These are phyloP conservation scores for Epinephelus awoara DNA, from an alignment of 2,797 vertebrate genomes.

Conservation along the genomic window DNA sequence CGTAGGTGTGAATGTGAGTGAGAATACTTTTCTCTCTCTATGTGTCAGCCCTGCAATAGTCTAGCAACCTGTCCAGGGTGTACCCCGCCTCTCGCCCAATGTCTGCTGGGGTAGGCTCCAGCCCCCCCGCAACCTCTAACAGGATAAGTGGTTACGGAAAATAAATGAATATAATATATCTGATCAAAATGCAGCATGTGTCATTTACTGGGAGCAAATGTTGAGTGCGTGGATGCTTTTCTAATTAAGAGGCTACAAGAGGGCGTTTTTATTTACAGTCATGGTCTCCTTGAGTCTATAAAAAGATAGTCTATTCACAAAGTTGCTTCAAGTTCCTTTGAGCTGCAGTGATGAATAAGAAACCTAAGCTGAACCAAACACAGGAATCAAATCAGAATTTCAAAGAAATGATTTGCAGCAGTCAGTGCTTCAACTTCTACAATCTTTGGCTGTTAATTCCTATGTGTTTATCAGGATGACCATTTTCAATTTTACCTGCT, in stretches of 20 bases:
- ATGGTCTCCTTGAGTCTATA: background rate
- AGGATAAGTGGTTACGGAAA: no score
- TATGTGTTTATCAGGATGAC: background rate
- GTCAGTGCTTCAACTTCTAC: background rate
- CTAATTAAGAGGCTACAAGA: background rate
- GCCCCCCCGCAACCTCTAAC: no score
- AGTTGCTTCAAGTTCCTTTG: background rate
- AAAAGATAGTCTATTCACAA: conserved; percentile 6
- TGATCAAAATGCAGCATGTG: background rate
- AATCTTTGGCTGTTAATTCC: background rate
- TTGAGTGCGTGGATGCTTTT: background rate
- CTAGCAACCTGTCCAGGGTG: no score
- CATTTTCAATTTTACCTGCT: background rate
- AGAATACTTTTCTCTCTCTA: no score
- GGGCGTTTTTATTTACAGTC: conserved; percentile 3
- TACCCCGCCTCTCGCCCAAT: no score
- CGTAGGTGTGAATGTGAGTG: no score
- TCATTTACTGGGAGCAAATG: background rate
- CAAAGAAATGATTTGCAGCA: background rate
- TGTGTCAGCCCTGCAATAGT: no score
- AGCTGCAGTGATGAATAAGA: conserved; percentile 12
- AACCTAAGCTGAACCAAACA: background rate
- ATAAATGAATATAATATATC: background rate
- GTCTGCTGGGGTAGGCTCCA: no score
- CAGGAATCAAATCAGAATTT: background rate